Base-by-base conservation (phyloP, 2,797 vertebrate species). In the Novumbra hubbsi region DNA sequence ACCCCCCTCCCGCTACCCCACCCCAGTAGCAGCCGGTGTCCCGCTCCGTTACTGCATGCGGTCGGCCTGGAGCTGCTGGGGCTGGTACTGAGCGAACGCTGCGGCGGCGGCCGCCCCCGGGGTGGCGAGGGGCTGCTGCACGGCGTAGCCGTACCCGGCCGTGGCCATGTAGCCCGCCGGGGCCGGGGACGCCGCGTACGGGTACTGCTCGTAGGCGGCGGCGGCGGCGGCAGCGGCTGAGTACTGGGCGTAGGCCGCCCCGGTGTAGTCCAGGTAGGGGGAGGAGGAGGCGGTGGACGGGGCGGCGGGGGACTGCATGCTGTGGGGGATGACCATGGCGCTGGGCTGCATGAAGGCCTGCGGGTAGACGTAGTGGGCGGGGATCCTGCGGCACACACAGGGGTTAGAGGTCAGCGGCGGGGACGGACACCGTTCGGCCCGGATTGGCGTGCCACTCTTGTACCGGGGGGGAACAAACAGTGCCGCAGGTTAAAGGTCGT, bases 281-380 rank as follows among this genome's bases (percentile, higher is more conserved):
- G 96, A 94, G n/a, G 96, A 94, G n/a, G 96, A 94, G 45, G 73
- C 63, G 5, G 89, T 83, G 52, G 96, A 94, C 5, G 94, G 93
- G 3, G 96, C 91, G 14, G 96, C 92, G 0, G 94, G 88, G 0
- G 96, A 92, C 0, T 93, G 92, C 78, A 97, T 96, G 1, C 97
- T 94, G 5, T 98, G 96, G 14, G 96, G 96, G 76, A 99, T 96
- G 81, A 98, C 90, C 87, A 98, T 84, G 55, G 55, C 11, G 74
- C 97, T 96, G 7, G 96, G 97, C 85, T 98, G 97, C 82, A 98
- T 92, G 73, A 97, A 98, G 77, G 97, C 96, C 93, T 99, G 97
- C 64, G 96, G 97, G 86, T 98, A 99, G 81, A 99, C 94, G 72
- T 98, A 98, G 90, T 98, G 97, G 76, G 97, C 95, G 11, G 96